Evolutionary conservation across 2,888 invertebrate genomes (phyloP), one percentile per base, ranked within the genome.

Genomic region (Epirrhoe alternata): DNA sequence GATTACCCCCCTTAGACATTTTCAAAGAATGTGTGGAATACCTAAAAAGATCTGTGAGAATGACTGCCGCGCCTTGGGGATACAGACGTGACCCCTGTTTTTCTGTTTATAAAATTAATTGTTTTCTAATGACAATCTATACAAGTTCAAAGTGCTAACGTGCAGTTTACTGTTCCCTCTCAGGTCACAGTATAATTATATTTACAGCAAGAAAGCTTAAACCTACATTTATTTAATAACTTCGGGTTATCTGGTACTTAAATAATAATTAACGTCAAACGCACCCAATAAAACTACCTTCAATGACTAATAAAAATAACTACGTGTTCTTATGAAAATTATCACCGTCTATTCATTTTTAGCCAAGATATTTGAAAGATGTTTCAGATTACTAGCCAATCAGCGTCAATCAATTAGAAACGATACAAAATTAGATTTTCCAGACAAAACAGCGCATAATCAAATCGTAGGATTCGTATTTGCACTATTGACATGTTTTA

Each of bases 401-500:
- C 30, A 6, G 17, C 31, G 45, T 56, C 55, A 47, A 60, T 56
- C 56, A 67, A 56, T 67, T 63, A 59, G 33, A 33, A 16, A 35
- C 31, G 1, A 33, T 42, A 49, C 53, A 16, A 64, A 50, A 52
- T 60, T 58, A 64, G 52, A 53, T 35, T 16, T 31, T 47, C 12
- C 14, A 38, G 60, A 17, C 61, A 53, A 30, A 60, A 51, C 30
- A 16, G 45, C 51, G 38, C 47, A 57, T 51, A 60, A 68, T 64
- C 57, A 64, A 64, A 54, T 30, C 24, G 57, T 62, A 50, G 51
- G 12, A 58, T 30, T 60, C 24, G 42, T 14, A 52, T 60, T 63
- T 31, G 53, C 57, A 54, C 56, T 35, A 62, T 53, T 58, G 61
- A 35, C 50, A 68, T 68, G 64, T 68, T 68, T 64, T 61, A 68